phyloP scores from a whole-genome alignment of 92 coral and sea anemone species.

The Palythoa grandis region DNA sequence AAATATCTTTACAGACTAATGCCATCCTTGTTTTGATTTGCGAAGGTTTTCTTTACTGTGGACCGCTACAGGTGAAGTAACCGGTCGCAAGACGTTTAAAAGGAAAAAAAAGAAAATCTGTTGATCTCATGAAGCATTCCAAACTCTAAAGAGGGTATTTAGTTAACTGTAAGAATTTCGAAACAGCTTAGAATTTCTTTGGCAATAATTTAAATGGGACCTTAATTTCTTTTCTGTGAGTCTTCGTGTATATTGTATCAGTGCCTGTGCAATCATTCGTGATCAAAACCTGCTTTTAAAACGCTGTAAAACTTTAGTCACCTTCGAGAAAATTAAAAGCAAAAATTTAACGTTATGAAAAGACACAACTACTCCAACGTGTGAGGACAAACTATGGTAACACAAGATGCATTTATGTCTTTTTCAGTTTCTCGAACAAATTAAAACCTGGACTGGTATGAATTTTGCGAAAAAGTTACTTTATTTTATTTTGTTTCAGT shows the following conservation, averaged over 20 bases:
- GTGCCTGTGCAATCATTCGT: not conserved
- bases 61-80: not conserved
- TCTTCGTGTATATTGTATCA: not conserved
- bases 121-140: conserved; percentile 15
- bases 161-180: conserved; percentile 26
- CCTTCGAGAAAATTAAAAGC: not conserved
- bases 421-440: conserved; percentile 44
- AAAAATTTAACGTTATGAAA: not conserved
- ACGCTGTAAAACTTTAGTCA: not conserved
- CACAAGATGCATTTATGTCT: not conserved
- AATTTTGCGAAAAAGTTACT: conserved; percentile 3
- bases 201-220: conserved; percentile 12
- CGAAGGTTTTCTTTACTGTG: not conserved
- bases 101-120: not conserved
- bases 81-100: not conserved
- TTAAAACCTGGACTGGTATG: conserved; percentile 42
- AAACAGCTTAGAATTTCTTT: conserved; percentile 27
- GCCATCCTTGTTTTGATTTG: not conserved
- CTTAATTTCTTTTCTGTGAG: not conserved
- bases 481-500: not conserved
- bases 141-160: conserved; percentile 31
- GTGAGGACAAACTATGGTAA: not conserved
- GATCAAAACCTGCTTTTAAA: not conserved
- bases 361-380: not conserved
- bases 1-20: not conserved